Base-by-base conservation (phyloP, 2,797 vertebrate genomes). In the Semaprochilodus insignis region DNA sequence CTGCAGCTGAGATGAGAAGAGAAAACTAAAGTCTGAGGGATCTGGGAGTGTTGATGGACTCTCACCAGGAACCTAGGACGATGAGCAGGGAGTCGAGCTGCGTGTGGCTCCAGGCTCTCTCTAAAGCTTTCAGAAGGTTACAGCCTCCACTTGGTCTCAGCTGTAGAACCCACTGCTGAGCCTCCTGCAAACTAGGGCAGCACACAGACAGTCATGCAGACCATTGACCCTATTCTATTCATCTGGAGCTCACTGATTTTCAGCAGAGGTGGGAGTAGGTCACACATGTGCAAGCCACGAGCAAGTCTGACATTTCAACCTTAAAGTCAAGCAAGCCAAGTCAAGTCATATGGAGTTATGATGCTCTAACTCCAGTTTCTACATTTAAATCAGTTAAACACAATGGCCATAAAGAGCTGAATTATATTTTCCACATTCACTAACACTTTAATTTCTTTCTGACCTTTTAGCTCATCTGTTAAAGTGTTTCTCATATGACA, bases 1-100 rank as follows among this genome's bases (percentile, higher is more conserved):
- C 10, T 6, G 10, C 31, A 34, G 17, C 21, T 34, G 36, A 52
- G 19, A 67, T 23, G 36, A 59, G 25, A 66, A 78, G 62, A 7
- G 57, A 57, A 81, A 63, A 62, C 3, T 13, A 63, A 16, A 7
- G n/a, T 31, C 15, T 25, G n/a, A 25, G 23, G 23, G n/a, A 55
- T 17, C 66, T 77, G 76, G 52, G n/a, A 48, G 67, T 14, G 80
- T 54, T 36, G 48, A 70, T 75, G 57, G 40, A 21, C 36, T 78
- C 80, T 85, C 92, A 96, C 96, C 95, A 91, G 90, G 88, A 93
- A 80, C 93, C 92, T 70, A 94, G 54, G 81, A 95, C 66, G 76
- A 91, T 85, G 83, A 95, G 88, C 36, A 96, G 84, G 17, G 93
- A 91, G 88, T 96, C 89, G 84, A 96, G 85, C 8, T 90, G 92